Evolutionary conservation across 2,113 vertebrate species (phyloP), one percentile per base, ranked within the genome.

Genomic region (Tyto alba): DNA sequence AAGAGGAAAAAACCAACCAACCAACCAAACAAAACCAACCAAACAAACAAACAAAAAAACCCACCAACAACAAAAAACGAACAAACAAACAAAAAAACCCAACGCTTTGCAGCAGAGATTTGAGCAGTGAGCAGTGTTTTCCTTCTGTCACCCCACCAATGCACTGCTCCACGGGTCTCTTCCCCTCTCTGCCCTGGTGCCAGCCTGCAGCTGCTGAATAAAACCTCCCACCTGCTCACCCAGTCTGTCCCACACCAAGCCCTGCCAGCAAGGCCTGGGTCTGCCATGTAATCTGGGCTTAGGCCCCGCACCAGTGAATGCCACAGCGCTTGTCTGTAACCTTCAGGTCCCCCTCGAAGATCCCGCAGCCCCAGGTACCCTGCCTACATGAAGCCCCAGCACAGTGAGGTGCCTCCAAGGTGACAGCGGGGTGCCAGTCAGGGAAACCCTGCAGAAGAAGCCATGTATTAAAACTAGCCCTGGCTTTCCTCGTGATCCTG

Each of bases 101-200:
- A n/a, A n/a, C n/a, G 0, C 27, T 71, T 56, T 63, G 56, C 34
- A 40, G 40, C 57, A 79, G 18, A 14, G 15, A 18, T 63, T 40
- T 63, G 48, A 29, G 34, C 47, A 79, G 40, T 2, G 19, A 45
- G 55, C 4, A 1, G 22, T 45, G 18, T 45, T 79, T 11, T 47
- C 18, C 45, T 52, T 60, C 36, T 3, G 0, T 43, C 27, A 32
- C 17, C 14, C 27, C 38, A 45, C 38, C 2, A 0, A 53, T 1
- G 2, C 3, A 8, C 14, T 68, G 38, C 26, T 62, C 45, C 45
- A 47, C 19, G 10, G 19, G 45, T 47, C 45, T 47, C 20, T 62
- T 45, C 16, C 25, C 63, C 27, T 68, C 38, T 69, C 38, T 45
- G 32, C 63, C 38, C 73, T 52, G 45, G 53, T 59, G 32, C 38